A percentile compares a stretch with the other conserved stretches of the same genome.
Conservation (phyloP, 2,888 invertebrate genomes). For the Eupithecia centaureata region DNA sequence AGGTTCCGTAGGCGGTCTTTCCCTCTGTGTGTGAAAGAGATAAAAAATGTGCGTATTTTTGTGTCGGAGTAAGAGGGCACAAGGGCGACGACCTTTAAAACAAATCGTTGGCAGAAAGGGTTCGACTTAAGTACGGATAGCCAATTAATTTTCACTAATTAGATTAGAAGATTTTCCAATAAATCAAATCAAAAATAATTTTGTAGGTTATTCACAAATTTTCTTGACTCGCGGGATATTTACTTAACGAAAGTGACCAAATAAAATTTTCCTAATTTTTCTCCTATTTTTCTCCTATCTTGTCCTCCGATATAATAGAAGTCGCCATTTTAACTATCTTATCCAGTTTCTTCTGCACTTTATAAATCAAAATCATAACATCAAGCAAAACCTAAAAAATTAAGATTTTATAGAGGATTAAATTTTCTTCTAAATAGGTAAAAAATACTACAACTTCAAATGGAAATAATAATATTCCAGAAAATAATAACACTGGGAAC, state of each 20-base stretch:
- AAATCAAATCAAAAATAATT: neutral
- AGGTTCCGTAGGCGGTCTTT: conserved; percentile 71
- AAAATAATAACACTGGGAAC: neutral
- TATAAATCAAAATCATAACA: too few relatives aligned
- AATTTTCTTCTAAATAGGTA: too few relatives aligned
- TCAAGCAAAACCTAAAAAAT: too few relatives aligned
- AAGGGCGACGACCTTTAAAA: conserved; percentile 82
- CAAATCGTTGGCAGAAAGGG: conserved; percentile 81
- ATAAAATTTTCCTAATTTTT: too few relatives aligned
- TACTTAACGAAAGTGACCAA: too few relatives aligned
- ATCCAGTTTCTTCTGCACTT: too few relatives aligned
- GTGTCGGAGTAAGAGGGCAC: conserved; percentile 61
- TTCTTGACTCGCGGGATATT: neutral
- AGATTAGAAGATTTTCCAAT: conserved; percentile 15
- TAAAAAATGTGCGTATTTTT: conserved; percentile 52
- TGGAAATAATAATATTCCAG: neutral
- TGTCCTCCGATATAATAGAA: too few relatives aligned
- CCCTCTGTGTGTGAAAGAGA: conserved; percentile 69
- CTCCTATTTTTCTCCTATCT: too few relatives aligned
- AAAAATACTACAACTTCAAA: neutral
- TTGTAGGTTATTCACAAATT: neutral
- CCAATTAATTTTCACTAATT: conserved; percentile 51
- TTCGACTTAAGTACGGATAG: conserved; percentile 76
- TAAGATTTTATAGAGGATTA: too few relatives aligned
- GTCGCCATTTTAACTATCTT: too few relatives aligned